These are phyloP conservation scores for Scaptodrosophila latifasciaeformis DNA, from an alignment of 2,888 invertebrate genomes.

Conservation along the genomic window DNA sequence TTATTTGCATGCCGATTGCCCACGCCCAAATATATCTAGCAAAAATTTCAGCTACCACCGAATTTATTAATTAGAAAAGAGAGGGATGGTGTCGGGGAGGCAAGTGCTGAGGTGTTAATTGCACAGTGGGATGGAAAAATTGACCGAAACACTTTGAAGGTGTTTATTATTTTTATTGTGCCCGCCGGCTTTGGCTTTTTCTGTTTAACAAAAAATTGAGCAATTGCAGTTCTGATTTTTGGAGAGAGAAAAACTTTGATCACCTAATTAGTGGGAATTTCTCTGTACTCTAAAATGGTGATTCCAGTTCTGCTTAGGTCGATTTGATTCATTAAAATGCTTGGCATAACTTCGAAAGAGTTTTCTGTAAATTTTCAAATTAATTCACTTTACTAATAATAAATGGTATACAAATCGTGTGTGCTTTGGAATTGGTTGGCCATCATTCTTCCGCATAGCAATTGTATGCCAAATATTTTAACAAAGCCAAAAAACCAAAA, in stretches of 20 bases:
- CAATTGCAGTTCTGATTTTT: constrained; percentile 58
- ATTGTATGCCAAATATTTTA: constrained; percentile 41
- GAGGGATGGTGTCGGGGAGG: constrained; percentile 15
- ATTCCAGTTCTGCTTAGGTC: no score
- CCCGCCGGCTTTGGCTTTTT: constrained; percentile 49
- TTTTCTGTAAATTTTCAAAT: constrained; percentile 52
- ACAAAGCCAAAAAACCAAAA: constrained; percentile 53
- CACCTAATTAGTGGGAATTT: no score
- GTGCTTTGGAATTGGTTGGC: constrained; percentile 4
- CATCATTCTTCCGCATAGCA: constrained; percentile 59
- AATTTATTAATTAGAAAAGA: constrained; percentile 65
- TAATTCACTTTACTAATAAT: constrained; percentile 65
- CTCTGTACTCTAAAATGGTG: no score
- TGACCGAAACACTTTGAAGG: not conserved
- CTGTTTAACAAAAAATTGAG: constrained; percentile 13
- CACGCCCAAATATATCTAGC: not conserved
- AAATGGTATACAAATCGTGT: constrained; percentile 37
- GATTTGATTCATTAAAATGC: constrained; percentile 59
- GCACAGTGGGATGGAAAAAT: constrained; percentile 64
- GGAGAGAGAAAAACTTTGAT: constrained; percentile 7
- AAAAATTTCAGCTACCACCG: no score
- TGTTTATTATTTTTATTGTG: constrained; percentile 21
- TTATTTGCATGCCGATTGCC: constrained; percentile 39
- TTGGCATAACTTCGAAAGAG: constrained; percentile 35
- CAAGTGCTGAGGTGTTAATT: constrained; percentile 64